Evolutionary conservation across 2,113 vertebrate species (phyloP).

Genomic region (Peromyscus leucopus): DNA sequence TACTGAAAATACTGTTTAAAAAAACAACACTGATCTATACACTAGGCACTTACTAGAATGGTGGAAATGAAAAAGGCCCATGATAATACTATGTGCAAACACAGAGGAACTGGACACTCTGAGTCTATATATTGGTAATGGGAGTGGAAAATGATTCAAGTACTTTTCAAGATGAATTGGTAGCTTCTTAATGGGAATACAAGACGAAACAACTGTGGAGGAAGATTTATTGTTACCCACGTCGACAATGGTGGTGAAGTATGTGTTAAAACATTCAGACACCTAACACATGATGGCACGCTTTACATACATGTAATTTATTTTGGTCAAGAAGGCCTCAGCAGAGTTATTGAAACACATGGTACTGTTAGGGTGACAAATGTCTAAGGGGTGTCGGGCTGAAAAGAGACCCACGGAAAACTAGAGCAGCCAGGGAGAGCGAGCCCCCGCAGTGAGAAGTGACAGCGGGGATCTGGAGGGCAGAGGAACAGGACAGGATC

Average conservation of each 20-base stretch:
- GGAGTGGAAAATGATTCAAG: background rate
- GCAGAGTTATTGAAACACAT: background rate
- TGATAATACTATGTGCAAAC: background rate
- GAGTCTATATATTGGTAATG: background rate
- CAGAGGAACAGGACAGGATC: background rate
- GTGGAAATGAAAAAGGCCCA: background rate
- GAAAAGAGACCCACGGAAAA: background rate
- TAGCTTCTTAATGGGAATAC: background rate
- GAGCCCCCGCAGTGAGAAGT: background rate
- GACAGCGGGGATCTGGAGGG: background rate
- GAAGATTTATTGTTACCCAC: background rate
- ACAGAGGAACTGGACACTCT: background rate
- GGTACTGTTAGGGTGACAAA: background rate
- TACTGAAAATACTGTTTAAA: background rate
- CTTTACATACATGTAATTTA: background rate
- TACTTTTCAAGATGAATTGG: background rate
- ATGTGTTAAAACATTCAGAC: background rate
- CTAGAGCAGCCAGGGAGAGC: too few relatives aligned
- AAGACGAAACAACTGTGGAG: background rate
- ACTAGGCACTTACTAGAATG: background rate
- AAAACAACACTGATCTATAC: background rate
- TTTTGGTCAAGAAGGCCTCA: background rate
- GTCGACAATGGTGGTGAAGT: background rate
- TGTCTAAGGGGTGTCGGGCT: background rate
- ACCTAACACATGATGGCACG: background rate